These are phyloP conservation scores for Patella vulgata DNA, from an alignment of 1,140 invertebrate genomes.

Conservation along the genomic window DNA sequence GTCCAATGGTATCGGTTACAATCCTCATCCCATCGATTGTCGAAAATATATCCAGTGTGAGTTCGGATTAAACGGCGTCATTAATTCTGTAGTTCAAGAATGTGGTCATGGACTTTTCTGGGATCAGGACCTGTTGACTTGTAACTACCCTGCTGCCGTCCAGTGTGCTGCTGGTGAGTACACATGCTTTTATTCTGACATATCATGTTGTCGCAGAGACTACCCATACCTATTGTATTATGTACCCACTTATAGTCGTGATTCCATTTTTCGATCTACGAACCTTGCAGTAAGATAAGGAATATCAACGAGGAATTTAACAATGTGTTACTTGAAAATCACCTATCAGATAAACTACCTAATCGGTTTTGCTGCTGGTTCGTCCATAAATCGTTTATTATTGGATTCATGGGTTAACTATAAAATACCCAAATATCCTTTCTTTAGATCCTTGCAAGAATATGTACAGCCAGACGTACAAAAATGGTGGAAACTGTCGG, in stretches of 20 bases:
- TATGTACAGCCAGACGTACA: not conserved
- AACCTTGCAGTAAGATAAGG: too few relatives aligned
- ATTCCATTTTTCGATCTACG: too few relatives aligned
- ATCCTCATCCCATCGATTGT: slow-evolving; percentile 29
- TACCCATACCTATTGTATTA: too few relatives aligned
- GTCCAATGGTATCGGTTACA: slow-evolving; percentile 29
- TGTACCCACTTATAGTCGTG: too few relatives aligned
- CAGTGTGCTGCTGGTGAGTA: slow-evolving; percentile 24
- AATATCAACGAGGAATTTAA: too few relatives aligned
- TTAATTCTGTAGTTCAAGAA: slow-evolving; percentile 6
- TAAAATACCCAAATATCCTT: not conserved
- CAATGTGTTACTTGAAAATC: too few relatives aligned
- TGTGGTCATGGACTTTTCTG: slow-evolving; percentile 26
- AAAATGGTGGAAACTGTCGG: slow-evolving; percentile 1
- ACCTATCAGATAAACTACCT: too few relatives aligned
- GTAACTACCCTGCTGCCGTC: slow-evolving; percentile 17
- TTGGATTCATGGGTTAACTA: too few relatives aligned
- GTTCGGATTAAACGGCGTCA: not conserved
- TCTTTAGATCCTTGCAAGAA: slow-evolving; percentile 11
- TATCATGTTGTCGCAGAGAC: too few relatives aligned
- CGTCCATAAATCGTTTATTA: too few relatives aligned
- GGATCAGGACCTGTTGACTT: slow-evolving; percentile 31
- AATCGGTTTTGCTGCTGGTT: too few relatives aligned
- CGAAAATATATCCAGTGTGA: slow-evolving; percentile 31
- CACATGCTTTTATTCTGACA: too few relatives aligned